Base-by-base conservation (phyloP, 2,113 vertebrate species). In the Myotis yumanensis region DNA sequence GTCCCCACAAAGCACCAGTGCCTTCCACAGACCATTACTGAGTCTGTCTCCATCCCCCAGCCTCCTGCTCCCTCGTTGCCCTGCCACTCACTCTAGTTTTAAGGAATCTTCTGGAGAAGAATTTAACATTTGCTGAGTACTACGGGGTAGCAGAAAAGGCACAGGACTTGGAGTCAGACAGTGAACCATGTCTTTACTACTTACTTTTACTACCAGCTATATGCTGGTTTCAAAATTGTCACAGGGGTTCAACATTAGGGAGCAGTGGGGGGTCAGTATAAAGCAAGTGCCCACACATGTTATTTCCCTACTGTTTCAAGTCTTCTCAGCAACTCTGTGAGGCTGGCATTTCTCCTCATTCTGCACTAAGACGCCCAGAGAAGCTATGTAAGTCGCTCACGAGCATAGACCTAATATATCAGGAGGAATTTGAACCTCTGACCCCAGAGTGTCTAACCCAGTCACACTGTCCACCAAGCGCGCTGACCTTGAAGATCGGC, bases 1-100 rank as follows among this genome's bases (percentile, higher is more conserved):
- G 54, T 85, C 59, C 84, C 66, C 96, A 84, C 64, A 75, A 85
- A 94, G 91, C 59, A 37, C 22, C n/a, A 90, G 28, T n/a, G 35
- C 92, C 88, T 84, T 95, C 68, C 64, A 59, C 51, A 97, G 69
- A 79, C 54, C 22, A 5, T 91, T 25, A 30, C 59, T 48, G 75
- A 68, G 37, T 69, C 59, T 66, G 28, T 79, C 77, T 93, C 18
- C 51, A 18, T 86, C 37, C 52, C 76, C 51, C 4, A n/a, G 51
- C 80, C 10, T 52, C 73, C 51, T 28, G 57, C 57, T 88, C 11
- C 9, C n/a, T 46, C 4, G 2, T 4, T 4, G 11, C 32, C 35
- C 22, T 54, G 17, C n/a, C 57, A 28, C 25, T 59, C 43, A 28
- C 85, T 88, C 57, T 23, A 51, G 30, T n/a, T 92, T 83, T 90